Conservation (phyloP, 2,888 invertebrate genomes). For the Trileptium ribeirensis region DNA sequence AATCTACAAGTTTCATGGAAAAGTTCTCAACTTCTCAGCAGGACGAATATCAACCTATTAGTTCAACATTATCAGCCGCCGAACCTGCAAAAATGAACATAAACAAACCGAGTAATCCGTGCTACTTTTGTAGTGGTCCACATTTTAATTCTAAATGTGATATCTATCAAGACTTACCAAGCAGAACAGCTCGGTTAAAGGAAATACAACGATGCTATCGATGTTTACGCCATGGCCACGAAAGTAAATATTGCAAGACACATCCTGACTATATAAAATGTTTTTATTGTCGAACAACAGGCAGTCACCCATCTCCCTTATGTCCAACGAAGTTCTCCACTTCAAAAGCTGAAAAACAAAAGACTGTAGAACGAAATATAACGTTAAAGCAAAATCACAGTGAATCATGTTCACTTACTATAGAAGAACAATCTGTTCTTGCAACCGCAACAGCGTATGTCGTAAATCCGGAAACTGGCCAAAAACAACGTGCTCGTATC, state of each 20-base stretch:
- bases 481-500: not conserved
- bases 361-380: too few relatives aligned
- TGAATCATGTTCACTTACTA: not conserved
- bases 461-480: not conserved
- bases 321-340: not conserved
- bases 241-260: not conserved
- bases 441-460: too few relatives aligned
- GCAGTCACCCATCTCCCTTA: not conserved
- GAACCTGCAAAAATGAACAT: not conserved
- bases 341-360: too few relatives aligned
- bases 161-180: not conserved
- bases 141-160: not conserved
- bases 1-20: not conserved
- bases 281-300: not conserved
- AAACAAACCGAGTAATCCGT: not conserved
- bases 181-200: not conserved
- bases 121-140: not conserved
- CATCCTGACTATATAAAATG: not conserved
- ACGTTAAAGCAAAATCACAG: not conserved
- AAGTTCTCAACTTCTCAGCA: too few relatives aligned
- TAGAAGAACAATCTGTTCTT: too few relatives aligned
- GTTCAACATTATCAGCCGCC: not conserved
- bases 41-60: not conserved
- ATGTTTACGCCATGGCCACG: not conserved
- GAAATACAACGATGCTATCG: not conserved